phyloP scores from a whole-genome alignment of 2,113 vertebrate genomes.

The Psilopsiagon aurifrons region DNA sequence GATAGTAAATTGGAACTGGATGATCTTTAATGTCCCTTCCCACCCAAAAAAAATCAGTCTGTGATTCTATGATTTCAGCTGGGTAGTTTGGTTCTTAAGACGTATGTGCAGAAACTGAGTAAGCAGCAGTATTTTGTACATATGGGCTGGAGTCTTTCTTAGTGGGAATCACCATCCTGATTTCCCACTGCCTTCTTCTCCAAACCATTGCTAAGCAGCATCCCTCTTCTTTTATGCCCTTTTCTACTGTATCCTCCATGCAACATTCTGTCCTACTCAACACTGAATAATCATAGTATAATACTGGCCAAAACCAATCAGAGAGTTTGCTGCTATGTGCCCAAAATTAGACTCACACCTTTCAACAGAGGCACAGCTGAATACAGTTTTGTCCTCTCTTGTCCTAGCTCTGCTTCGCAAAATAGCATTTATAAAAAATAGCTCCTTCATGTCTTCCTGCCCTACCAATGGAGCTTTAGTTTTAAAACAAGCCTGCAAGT shows the following conservation, averaged over 20 bases:
- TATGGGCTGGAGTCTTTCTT: not conserved
- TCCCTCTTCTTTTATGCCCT: not conserved
- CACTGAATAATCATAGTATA: constrained; percentile 43
- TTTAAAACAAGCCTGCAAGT: not conserved
- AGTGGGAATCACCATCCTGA: not conserved
- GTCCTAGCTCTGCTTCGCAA: not conserved
- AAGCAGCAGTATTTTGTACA: not conserved
- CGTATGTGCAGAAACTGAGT: not conserved
- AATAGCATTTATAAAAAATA: not conserved
- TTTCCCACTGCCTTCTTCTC: not conserved
- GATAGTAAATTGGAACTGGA: not conserved
- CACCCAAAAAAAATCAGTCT: not conserved
- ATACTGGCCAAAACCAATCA: constrained; percentile 17
- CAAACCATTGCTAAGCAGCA: not conserved
- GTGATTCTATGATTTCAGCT: not conserved
- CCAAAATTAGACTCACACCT: constrained; percentile 22
- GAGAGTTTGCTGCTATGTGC: constrained; percentile 26
- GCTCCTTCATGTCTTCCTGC: not conserved
- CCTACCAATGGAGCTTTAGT: not conserved
- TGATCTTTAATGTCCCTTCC: not conserved
- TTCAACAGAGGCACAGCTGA: not conserved
- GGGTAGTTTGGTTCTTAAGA: not conserved
- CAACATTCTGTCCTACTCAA: not conserved
- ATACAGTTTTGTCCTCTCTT: not conserved
- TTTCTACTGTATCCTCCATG: fast-evolving